A percentile compares a stretch with the other conserved stretches of the same genome.
phyloP scores from a whole-genome alignment of 2,888 invertebrate species.

The Agrochola macilenta region DNA sequence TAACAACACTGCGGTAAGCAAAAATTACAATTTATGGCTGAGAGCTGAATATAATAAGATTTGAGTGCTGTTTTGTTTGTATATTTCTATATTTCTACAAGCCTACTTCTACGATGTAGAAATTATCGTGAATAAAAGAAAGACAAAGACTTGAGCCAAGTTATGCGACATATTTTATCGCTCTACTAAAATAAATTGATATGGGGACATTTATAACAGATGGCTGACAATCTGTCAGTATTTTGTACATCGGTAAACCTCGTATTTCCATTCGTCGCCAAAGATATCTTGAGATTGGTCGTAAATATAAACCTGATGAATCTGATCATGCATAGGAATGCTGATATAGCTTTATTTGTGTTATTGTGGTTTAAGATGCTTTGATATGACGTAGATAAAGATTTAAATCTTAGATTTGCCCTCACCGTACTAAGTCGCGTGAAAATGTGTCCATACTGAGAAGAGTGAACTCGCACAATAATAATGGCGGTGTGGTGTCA shows the following conservation, averaged over 20 bases:
- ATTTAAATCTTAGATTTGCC: too few species aligned
- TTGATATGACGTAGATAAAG: too few species aligned
- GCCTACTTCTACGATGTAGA: conserved; percentile 14
- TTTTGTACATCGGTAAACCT: conserved; percentile 30
- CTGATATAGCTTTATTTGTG: conserved; percentile 5
- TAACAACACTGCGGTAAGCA: conserved; percentile 47
- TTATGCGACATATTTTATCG: conserved; percentile 43
- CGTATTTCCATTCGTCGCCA: conserved; percentile 20
- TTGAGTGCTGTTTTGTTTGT: conserved; percentile 42
- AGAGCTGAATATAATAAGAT: conserved; percentile 52
- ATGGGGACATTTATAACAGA: conserved; percentile 41
- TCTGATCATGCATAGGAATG: conserved; percentile 18
- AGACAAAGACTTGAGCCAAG: conserved; percentile 18
- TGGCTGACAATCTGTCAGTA: conserved; percentile 53
- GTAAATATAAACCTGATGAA: conserved; percentile 23
- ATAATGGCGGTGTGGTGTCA: too few species aligned
- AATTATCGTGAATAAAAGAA: conserved; percentile 42
- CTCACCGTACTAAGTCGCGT: too few species aligned
- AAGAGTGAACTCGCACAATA: too few species aligned
- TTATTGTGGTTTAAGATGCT: background rate
- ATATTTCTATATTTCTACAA: conserved; percentile 42
- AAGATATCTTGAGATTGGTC: conserved; percentile 35
- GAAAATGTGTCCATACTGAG: too few species aligned
- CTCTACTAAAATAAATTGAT: conserved; percentile 52
- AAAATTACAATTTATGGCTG: conserved; percentile 58